Percentiles rank a stretch among this genome's conserved stretches.
phyloP scores from a whole-genome alignment of 64 coral and sea anemone species.

The Exaiptasia diaphana region DNA sequence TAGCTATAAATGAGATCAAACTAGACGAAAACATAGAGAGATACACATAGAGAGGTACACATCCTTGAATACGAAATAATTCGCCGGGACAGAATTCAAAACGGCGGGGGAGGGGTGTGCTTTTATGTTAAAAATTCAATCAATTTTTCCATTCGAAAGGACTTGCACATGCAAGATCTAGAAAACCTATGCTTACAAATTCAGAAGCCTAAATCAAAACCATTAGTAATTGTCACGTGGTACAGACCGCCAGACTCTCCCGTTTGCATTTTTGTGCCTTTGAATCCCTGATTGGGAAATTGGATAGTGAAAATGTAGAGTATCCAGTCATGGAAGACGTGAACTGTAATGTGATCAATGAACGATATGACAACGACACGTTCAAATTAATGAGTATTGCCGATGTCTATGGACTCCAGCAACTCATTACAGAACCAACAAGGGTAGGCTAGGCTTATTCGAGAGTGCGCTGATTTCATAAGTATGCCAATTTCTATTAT shows the following conservation, averaged over 20 bases:
- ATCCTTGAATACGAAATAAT: constrained; percentile 52
- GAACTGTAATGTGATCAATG: not conserved
- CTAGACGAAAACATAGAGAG: constrained; percentile 40
- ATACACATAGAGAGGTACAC: constrained; percentile 39
- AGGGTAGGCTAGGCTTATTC: constrained; percentile 1
- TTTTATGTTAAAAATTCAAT: constrained; percentile 50
- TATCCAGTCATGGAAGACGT: constrained; percentile 10
- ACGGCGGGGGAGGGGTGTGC: constrained; percentile 43
- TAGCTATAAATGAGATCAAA: constrained; percentile 71
- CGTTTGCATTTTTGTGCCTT: not conserved
- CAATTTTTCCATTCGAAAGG: constrained; percentile 51
- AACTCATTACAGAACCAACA: constrained; percentile 21
- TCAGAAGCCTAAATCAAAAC: constrained; percentile 52
- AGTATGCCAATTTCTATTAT: not conserved
- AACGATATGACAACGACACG: constrained; percentile 7
- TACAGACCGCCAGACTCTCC: not conserved
- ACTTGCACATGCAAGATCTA: constrained; percentile 17
- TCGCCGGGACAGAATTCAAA: constrained; percentile 46
- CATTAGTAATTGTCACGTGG: constrained; percentile 8
- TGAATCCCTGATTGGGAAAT: constrained; percentile 5
- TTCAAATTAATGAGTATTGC: not conserved
- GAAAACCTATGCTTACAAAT: constrained; percentile 64
- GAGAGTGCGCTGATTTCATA: constrained; percentile 43
- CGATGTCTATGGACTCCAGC: constrained; percentile 20
- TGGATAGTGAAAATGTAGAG: constrained; percentile 22